Evolutionary conservation across 2,888 invertebrate genomes (phyloP), one percentile per base, ranked within the genome.

Genomic region (Epiblema foenella): DNA sequence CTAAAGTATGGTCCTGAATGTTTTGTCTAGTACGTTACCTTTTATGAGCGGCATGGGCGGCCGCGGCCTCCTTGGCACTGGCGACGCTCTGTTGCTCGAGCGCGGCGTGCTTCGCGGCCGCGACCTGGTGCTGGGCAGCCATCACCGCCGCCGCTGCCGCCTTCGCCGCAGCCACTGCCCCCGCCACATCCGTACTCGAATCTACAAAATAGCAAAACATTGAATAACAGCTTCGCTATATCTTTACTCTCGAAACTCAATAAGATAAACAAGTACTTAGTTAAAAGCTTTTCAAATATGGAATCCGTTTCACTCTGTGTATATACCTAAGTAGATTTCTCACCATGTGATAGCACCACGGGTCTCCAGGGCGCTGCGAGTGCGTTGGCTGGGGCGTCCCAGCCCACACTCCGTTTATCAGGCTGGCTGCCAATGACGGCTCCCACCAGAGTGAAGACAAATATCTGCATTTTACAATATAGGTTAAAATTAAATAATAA

Each of bases 151-250:
- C 91, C 0, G 96, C 95, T 0, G 96, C 96, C 74, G 96, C 95
- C 78, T 96, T 96, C 0, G 97, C 97, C 0, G 95, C 95, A 3
- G 96, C 95, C 64, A 97, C 95, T 0, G 96, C 95, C 42, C 95
- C 94, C 0, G 96, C 94, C 33, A 96, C 96, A 77, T 96, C 96
- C 0, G 95, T 94, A 12, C 95, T 95, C 63, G 94, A 94, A 52
- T 94, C 93, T 75, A 83, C 77, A 54, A 1, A 81, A 78, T 78
- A 80, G 83, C 17, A 56, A 74, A 62, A 56, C 67, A 74, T 57
- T 12, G 57, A 39, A 12, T 9, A 0, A 4, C 3, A n/a, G n/a
- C 46, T 12, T 8, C 2, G 4, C 24, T 24, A 24, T 24, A 24
- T 24, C 24, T 24, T 24, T 24, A 24, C 24, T 24, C 24, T 24